Evolutionary conservation across 2,888 invertebrate species (phyloP), one percentile per base, ranked within the genome.

Genomic region (Cheilosia grossa): DNA sequence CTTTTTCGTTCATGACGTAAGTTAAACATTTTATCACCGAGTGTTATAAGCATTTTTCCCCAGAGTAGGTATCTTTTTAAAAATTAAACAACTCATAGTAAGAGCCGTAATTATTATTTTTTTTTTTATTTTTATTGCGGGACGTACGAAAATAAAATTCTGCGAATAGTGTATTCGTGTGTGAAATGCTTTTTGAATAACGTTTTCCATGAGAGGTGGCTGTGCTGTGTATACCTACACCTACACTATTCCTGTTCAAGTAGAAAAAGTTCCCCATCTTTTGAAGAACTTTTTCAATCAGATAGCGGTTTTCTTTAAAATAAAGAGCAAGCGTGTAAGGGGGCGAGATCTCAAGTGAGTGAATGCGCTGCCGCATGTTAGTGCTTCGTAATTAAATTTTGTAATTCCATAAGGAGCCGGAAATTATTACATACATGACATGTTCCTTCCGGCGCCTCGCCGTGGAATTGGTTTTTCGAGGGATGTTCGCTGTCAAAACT

Each of bases 331-430:
- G 30, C n/a, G 19, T 6, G 5, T 24, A 9, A 4, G 19, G 13
- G 37, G 51, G 42, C 58, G 66, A 17, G 30, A 15, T 74, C 19
- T n/a, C 51, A 21, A 4, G 44, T 44, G 27, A 24, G 13, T 37
- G 15, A 37, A n/a, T 13, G 42, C 33, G 10, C 19, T 37, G 47
- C 30, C 53, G 44, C 70, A 77, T 64, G 56, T 56, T 63, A 56
- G 73, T 79, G 47, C 58, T 69, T 61, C 63, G 63, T 73, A 79
- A 79, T 82, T 82, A 67, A 67, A 74, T 79, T 69, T 79, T 63
- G 63, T 79, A 56, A 72, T 63, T 54, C 63, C 49, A 40, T 61
- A 61, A 63, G 61, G 77, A 69, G 40, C 24, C 49, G 10, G 15
- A 17, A 51, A 67, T 69, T 27, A 61, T 54, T 69, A n/a, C 15